Conservation (phyloP, 2,888 invertebrate genomes). For the Gandaritis pyraliata region DNA sequence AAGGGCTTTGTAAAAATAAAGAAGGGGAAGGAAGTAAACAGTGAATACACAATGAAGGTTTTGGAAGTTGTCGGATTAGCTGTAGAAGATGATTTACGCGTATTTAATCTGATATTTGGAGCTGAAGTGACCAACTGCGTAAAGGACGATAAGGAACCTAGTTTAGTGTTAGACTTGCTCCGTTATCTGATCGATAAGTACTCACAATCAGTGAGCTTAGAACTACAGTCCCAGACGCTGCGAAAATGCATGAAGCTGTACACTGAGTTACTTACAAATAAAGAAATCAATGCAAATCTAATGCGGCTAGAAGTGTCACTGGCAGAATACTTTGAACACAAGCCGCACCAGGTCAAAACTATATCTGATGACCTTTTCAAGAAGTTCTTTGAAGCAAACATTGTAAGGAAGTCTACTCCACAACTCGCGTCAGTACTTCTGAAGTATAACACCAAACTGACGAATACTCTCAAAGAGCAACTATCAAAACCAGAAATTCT, state of each 20-base stretch:
- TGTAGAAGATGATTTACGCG: slow-evolving; percentile 67
- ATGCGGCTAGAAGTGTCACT: slow-evolving; percentile 83
- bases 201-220: slow-evolving; percentile 59
- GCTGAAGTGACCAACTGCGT: slow-evolving; percentile 64
- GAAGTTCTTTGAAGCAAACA: slow-evolving; percentile 78
- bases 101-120: slow-evolving; percentile 72
- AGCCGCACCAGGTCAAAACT: slow-evolving; percentile 83
- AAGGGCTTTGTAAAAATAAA: slow-evolving; percentile 77
- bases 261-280: slow-evolving; percentile 67
- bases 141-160: slow-evolving; percentile 77
- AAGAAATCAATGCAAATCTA: slow-evolving; percentile 72
- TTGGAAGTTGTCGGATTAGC: slow-evolving; percentile 72
- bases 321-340: slow-evolving; percentile 83
- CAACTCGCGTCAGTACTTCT: slow-evolving; percentile 85
- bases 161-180: slow-evolving; percentile 80
- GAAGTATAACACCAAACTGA: slow-evolving; percentile 76
- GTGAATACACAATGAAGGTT: slow-evolving; percentile 67
- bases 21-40: slow-evolving; percentile 63
- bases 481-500: slow-evolving; percentile 72
- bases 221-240: slow-evolving; percentile 64
- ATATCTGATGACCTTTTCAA: slow-evolving; percentile 82
- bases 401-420: slow-evolving; percentile 83
- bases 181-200: slow-evolving; percentile 76
- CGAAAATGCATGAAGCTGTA: slow-evolving; percentile 73
- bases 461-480: slow-evolving; percentile 76